Conservation (phyloP, 2,888 invertebrate species). For the Willowsia nigromaculata region DNA sequence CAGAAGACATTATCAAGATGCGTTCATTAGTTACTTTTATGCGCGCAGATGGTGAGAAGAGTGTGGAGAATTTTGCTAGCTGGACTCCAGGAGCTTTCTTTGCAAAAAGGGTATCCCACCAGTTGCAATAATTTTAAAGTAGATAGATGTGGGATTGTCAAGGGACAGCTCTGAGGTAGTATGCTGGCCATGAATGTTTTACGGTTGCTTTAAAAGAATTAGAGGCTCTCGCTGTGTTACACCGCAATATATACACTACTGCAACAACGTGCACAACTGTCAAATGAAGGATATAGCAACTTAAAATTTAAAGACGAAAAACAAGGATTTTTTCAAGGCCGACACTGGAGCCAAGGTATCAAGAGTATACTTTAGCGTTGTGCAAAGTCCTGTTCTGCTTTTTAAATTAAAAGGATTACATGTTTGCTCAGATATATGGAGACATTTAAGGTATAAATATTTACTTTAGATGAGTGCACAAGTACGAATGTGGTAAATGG, state of each 20-base stretch:
- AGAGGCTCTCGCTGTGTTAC: too few species aligned
- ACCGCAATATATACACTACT: not conserved
- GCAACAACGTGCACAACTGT: not conserved
- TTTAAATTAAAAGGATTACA: slow-evolving; percentile 9
- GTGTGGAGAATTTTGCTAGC: not conserved
- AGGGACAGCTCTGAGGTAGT: not conserved
- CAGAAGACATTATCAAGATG: not conserved
- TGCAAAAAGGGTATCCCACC: not conserved
- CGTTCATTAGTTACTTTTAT: slow-evolving; percentile 11
- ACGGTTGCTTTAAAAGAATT: too few species aligned
- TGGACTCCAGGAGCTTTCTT: not conserved
- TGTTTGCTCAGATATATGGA: not conserved
- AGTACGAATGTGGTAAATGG: not conserved
- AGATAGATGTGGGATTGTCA: too few species aligned
- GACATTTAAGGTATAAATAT: not conserved
- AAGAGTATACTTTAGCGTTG: not conserved
- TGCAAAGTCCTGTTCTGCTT: not conserved
- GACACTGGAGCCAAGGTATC: not conserved
- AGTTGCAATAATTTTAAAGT: too few species aligned
- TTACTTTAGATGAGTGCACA: not conserved
- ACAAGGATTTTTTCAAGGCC: not conserved
- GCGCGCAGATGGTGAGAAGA: not conserved
- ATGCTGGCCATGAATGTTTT: too few species aligned
- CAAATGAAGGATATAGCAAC: not conserved
- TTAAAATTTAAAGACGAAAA: slow-evolving; percentile 20